phyloP scores from a whole-genome alignment of 2,888 invertebrate species.

The Calameuta filiformis region DNA sequence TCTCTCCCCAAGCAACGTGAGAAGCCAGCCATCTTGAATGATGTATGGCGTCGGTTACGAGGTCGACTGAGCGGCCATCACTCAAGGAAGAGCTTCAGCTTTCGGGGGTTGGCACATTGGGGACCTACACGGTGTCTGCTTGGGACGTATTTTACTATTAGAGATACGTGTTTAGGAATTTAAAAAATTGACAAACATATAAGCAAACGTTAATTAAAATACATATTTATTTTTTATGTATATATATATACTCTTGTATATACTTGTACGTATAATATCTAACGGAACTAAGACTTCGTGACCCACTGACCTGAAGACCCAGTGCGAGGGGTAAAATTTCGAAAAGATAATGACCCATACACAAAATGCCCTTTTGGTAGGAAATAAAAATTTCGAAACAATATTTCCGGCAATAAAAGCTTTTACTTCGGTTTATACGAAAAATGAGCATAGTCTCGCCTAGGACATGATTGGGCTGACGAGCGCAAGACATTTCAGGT shows the following conservation, averaged over 20 bases:
- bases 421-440: neutral
- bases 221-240: too few species aligned
- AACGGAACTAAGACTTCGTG: neutral
- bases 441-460: neutral
- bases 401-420: neutral
- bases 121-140: slow-evolving; percentile 42
- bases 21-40: slow-evolving; percentile 68
- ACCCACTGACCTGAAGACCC: neutral
- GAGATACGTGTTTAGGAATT: neutral
- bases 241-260: too few species aligned
- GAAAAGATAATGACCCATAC: neutral
- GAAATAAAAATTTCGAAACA: neutral
- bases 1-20: slow-evolving; percentile 55
- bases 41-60: slow-evolving; percentile 72
- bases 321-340: neutral
- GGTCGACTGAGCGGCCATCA: slow-evolving; percentile 71
- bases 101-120: slow-evolving; percentile 44
- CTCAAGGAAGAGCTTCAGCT: slow-evolving; percentile 64
- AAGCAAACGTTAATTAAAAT: neutral
- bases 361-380: neutral
- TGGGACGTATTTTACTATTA: neutral
- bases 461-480: neutral
- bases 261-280: too few species aligned
- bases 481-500: neutral
- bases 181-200: neutral